A percentile compares a stretch with the other conserved stretches of the same genome.
Conservation (phyloP, 2,113 vertebrate genomes). For the Sinocyclocheilus grahami region DNA sequence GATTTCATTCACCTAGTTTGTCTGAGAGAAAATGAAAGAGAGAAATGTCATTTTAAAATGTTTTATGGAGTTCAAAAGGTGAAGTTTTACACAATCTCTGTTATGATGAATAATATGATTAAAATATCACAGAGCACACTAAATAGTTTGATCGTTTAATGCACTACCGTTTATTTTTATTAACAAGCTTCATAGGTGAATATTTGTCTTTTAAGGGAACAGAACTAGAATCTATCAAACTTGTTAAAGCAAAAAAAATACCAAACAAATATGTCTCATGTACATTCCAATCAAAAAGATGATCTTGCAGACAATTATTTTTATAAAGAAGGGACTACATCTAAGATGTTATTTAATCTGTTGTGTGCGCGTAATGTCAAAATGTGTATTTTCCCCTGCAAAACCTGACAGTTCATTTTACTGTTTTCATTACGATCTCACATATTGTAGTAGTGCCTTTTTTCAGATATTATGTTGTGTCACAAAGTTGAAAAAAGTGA, state of each 20-base stretch:
- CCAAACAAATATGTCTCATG: background rate
- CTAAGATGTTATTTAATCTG: background rate
- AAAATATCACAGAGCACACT: background rate
- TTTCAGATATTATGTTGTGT: background rate
- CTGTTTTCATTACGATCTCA: background rate
- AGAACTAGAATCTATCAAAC: background rate
- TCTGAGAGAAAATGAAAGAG: background rate
- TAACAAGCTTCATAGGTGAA: background rate
- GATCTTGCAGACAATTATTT: constrained; percentile 5
- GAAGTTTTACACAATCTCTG: background rate
- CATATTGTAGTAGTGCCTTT: constrained; percentile 6
- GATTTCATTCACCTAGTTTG: background rate
- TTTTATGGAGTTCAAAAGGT: background rate
- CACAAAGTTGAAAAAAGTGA: constrained; percentile 15
- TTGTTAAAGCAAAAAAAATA: background rate
- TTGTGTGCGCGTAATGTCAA: background rate
- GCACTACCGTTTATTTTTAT: constrained; percentile 29
- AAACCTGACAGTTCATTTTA: background rate
- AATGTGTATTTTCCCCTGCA: background rate
- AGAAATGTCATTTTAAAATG: background rate
- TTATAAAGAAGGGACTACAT: constrained; percentile 26
- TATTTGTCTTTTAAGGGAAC: background rate
- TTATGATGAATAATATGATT: constrained; percentile 13
- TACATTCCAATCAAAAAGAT: constrained; percentile 22
- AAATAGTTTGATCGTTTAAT: background rate